These are phyloP conservation scores for Platysternon megacephalum DNA, from an alignment of 2,113 vertebrate genomes.

Conservation along the genomic window DNA sequence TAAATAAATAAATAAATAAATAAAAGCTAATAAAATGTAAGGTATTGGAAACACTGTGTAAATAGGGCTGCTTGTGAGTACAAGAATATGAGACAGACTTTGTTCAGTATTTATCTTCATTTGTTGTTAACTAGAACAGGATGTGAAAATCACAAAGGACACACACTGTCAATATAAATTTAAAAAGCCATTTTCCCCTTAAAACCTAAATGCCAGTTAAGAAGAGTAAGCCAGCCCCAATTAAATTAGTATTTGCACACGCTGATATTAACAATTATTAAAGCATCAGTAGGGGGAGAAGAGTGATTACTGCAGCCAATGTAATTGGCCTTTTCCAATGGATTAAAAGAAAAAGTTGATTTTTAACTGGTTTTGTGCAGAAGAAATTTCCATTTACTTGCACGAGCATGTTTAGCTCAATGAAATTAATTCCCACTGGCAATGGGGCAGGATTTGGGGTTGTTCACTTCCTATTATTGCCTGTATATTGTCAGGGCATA, in stretches of 20 bases:
- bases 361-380: conserved; percentile 46
- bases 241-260: conserved; percentile 65
- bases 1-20: conserved; percentile 6
- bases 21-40: neutral
- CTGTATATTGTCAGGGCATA: conserved; percentile 39
- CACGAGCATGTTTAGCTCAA: conserved; percentile 64
- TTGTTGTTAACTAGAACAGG: conserved; percentile 68
- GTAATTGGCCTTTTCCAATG: conserved; percentile 15
- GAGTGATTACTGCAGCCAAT: conserved; percentile 30
- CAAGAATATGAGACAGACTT: neutral
- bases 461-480: conserved; percentile 39
- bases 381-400: conserved; percentile 56
- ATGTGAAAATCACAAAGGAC: conserved; percentile 72
- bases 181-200: conserved; percentile 72
- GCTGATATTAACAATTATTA: conserved; percentile 55
- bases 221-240: conserved; percentile 68
- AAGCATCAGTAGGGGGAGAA: conserved; percentile 11
- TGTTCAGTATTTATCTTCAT: conserved; percentile 73
- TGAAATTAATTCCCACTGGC: conserved; percentile 71
- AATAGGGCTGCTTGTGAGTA: neutral
- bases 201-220: conserved; percentile 61
- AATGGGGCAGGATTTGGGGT: conserved; percentile 45
- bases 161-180: conserved; percentile 75
- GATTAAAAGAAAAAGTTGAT: neutral
- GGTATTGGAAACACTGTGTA: neutral